Evolutionary conservation across 1,140 invertebrate genomes (phyloP).

Genomic region (Cotesia vestalis): DNA sequence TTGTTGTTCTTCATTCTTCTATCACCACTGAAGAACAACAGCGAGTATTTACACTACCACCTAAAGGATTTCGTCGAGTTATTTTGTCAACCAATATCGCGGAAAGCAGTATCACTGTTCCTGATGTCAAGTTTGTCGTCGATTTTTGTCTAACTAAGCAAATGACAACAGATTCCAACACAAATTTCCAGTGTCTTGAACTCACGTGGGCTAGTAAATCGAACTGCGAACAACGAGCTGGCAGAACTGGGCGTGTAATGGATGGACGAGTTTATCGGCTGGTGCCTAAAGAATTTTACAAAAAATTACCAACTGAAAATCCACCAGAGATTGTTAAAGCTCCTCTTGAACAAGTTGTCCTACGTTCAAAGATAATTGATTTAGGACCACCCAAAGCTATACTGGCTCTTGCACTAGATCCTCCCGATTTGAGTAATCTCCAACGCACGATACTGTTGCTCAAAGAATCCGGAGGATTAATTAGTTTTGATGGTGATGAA

Average conservation of each 20-base stretch:
- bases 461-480: conserved; percentile 85
- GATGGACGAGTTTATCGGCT: conserved; percentile 89
- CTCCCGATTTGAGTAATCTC: conserved; percentile 86
- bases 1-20: conserved; percentile 77
- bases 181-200: conserved; percentile 83
- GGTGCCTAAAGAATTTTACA: conserved; percentile 78
- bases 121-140: conserved; percentile 93
- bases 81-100: conserved; percentile 97
- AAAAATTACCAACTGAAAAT: conserved; percentile 68
- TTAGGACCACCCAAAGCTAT: conserved; percentile 86
- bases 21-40: conserved; percentile 80
- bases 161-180: conserved; percentile 75
- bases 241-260: conserved; percentile 86
- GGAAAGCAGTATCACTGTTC: conserved; percentile 96
- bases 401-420: conserved; percentile 85
- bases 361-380: conserved; percentile 84
- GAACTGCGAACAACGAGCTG: conserved; percentile 89
- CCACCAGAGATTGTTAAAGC: conserved; percentile 82
- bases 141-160: conserved; percentile 95
- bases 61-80: conserved; percentile 76
- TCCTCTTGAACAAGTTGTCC: conserved; percentile 84
- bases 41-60: conserved; percentile 73
- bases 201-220: conserved; percentile 89
- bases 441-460: conserved; percentile 81
- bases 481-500: conserved; percentile 59